A percentile compares a stretch with the other conserved stretches of the same genome.
Conservation (phyloP, 2,113 vertebrate genomes). For the Sigmodon hispidus region DNA sequence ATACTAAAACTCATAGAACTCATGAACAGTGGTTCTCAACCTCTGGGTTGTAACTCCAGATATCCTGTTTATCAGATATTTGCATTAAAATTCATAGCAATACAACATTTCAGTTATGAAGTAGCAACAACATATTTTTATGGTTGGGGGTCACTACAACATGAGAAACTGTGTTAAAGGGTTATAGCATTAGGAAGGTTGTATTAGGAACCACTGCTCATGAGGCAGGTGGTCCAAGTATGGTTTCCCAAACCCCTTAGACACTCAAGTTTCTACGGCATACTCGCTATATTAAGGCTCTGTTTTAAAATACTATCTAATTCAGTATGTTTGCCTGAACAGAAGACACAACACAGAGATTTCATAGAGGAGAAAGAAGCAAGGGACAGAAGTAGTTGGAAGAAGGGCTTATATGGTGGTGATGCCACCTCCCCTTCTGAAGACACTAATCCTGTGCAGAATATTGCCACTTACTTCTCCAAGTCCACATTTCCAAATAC, state of each 20-base stretch:
- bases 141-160: neutral
- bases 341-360: neutral
- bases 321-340: neutral
- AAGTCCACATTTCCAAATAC: neutral
- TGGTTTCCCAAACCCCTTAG: neutral
- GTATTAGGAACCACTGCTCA: neutral
- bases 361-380: neutral
- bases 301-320: neutral
- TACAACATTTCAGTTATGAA: neutral
- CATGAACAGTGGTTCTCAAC: neutral
- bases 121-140: neutral
- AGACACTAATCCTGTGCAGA: neutral
- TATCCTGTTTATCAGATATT: too few relatives aligned
- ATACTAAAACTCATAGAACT: neutral
- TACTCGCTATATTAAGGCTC: too few relatives aligned
- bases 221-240: neutral
- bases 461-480: neutral
- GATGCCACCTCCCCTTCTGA: neutral
- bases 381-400: neutral
- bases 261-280: neutral
- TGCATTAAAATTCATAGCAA: neutral
- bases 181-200: neutral
- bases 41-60: too few relatives aligned
- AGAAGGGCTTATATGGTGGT: neutral
- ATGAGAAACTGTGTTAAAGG: neutral